Conservation (phyloP, 2,113 vertebrate genomes). For the Aramus guarauna region DNA sequence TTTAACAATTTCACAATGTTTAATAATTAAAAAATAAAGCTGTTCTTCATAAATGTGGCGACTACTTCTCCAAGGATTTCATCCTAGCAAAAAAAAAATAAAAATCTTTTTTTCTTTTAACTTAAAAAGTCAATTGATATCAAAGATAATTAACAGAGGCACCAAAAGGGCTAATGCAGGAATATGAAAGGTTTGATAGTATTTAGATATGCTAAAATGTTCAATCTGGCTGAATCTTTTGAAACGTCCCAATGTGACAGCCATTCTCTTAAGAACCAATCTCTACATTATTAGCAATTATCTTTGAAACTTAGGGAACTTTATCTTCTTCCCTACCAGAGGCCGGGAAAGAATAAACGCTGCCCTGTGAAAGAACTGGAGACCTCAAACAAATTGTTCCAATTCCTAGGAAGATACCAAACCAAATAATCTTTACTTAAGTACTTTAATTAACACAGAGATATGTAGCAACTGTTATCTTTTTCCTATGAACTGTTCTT, state of each 20-base stretch:
- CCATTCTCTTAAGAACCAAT: neutral
- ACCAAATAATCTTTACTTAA: neutral
- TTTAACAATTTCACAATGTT: neutral
- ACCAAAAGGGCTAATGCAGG: neutral
- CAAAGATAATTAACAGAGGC: neutral
- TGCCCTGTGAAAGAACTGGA: neutral
- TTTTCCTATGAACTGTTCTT: neutral
- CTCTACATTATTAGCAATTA: neutral
- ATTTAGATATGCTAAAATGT: neutral
- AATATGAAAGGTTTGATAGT: neutral
- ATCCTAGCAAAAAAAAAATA: neutral
- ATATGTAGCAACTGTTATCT: rapidly evolving
- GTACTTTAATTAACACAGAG: neutral
- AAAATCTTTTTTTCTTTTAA: neutral
- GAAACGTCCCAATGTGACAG: neutral
- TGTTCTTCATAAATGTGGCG: neutral
- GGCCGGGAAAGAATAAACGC: neutral
- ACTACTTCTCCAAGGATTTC: neutral
- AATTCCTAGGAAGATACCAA: neutral
- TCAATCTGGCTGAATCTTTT: neutral
- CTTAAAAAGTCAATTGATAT: neutral
- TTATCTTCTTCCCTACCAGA: neutral
- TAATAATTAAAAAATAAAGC: neutral
- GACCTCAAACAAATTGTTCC: neutral
- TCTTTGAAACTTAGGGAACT: neutral